Percentiles rank a stretch among this genome's conserved stretches.
Conservation (phyloP, 2,888 invertebrate genomes). For the Xylocampa areola region DNA sequence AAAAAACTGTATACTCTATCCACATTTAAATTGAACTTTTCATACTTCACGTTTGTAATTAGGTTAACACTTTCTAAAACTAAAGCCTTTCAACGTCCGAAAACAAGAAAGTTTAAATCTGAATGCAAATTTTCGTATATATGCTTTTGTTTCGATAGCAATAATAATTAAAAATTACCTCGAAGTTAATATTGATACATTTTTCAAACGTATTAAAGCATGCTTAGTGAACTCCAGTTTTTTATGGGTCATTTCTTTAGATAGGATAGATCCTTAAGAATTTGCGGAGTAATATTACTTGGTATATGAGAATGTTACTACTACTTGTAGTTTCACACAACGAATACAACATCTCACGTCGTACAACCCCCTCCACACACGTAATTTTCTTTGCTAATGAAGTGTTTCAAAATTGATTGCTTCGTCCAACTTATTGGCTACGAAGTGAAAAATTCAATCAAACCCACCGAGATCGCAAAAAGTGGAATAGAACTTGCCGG, state of each 20-base stretch:
- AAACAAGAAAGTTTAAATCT: constrained; percentile 43
- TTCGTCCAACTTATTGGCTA: constrained; percentile 42
- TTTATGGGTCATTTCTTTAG: no score
- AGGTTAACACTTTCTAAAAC: constrained; percentile 31
- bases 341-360: no score
- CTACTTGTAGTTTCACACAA: no score
- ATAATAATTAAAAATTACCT: no score
- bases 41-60: constrained; percentile 20
- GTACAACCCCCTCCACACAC: constrained; percentile 26
- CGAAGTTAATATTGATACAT: no score
- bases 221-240: no score
- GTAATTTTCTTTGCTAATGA: constrained; percentile 37
- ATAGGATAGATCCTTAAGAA: no score
- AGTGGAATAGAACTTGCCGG: constrained; percentile 67
- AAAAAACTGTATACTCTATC: neutral
- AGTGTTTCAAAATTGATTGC: constrained; percentile 44
- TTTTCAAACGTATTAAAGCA: no score
- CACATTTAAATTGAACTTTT: constrained; percentile 26
- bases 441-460: constrained; percentile 67
- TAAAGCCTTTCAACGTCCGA: constrained; percentile 19
- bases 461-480: constrained; percentile 68
- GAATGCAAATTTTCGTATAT: no score
- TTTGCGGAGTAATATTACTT: no score
- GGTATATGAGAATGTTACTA: no score
- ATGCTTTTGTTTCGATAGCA: no score